phyloP scores from a whole-genome alignment of 1,140 invertebrate genomes.

The Drosophila parabipectinata region DNA sequence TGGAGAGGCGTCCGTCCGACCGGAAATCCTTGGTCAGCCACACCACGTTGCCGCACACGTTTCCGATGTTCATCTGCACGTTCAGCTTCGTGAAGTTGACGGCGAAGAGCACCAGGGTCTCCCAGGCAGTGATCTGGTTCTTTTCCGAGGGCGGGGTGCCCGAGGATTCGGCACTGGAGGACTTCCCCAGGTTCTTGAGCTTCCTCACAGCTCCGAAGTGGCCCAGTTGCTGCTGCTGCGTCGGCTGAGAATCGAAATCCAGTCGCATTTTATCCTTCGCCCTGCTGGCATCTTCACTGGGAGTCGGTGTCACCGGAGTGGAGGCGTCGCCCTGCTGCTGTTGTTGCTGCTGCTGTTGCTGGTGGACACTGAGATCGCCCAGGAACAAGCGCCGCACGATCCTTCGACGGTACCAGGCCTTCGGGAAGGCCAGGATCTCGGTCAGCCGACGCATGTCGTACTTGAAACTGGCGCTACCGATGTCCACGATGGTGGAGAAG shows the following conservation, averaged over 20 bases:
- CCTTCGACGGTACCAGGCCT: slow-evolving; percentile 97
- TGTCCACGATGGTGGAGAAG: slow-evolving; percentile 97
- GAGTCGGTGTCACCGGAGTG: slow-evolving; percentile 58
- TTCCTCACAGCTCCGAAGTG: slow-evolving; percentile 83
- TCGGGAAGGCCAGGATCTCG: slow-evolving; percentile 98
- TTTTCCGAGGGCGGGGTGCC: slow-evolving; percentile 78
- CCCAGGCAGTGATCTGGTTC: slow-evolving; percentile 90
- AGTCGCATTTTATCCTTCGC: slow-evolving; percentile 67
- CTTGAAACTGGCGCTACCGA: slow-evolving; percentile 99
- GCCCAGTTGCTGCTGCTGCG: slow-evolving; percentile 50
- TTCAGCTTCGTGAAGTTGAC: slow-evolving; percentile 97
- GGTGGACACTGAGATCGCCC: slow-evolving; percentile 91
- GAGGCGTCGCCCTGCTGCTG: slow-evolving; percentile 44
- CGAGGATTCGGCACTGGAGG: slow-evolving; percentile 75
- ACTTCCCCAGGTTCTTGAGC: slow-evolving; percentile 85
- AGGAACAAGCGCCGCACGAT: slow-evolving; percentile 96
- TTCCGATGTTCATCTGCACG: slow-evolving; percentile 99
- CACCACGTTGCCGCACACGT: slow-evolving; percentile 98
- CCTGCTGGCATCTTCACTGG: slow-evolving; percentile 52
- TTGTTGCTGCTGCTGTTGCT: slow-evolving; percentile 60
- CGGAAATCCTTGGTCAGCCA: slow-evolving; percentile 96
- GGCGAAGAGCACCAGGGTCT: slow-evolving; percentile 97
- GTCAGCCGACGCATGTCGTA: slow-evolving; percentile 99
- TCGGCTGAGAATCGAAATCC: slow-evolving; percentile 53
- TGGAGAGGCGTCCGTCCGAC: slow-evolving; percentile 95